Conservation (phyloP, 2,888 invertebrate species). For the Lepidochitona cinerea region DNA sequence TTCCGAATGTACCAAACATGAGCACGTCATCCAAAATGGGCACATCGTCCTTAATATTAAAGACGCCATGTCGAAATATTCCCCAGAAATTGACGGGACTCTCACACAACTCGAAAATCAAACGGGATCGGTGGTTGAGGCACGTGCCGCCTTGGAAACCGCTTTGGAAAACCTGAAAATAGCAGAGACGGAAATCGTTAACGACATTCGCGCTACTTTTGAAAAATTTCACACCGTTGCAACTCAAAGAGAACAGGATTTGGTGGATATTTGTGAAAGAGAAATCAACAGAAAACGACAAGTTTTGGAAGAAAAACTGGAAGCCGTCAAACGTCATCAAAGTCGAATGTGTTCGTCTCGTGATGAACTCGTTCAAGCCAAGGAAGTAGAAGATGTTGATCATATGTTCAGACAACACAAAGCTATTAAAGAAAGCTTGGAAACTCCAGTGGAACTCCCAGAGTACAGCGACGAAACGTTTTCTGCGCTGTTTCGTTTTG, state of each 20-base stretch:
- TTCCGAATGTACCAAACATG: slow-evolving; percentile 61
- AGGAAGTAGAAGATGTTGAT: slow-evolving; percentile 52
- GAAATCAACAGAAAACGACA: slow-evolving; percentile 56
- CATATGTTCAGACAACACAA: slow-evolving; percentile 58
- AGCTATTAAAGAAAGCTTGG: slow-evolving; percentile 46
- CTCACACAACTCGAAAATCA: slow-evolving; percentile 45
- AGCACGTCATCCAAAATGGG: slow-evolving; percentile 57
- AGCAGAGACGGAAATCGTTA: slow-evolving; percentile 54
- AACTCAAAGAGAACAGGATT: slow-evolving; percentile 54
- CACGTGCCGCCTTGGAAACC: slow-evolving; percentile 48
- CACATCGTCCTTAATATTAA: slow-evolving; percentile 60
- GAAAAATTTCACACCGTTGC: slow-evolving; percentile 52
- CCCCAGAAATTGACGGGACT: slow-evolving; percentile 57
- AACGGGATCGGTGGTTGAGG: slow-evolving; percentile 42
- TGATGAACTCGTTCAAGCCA: slow-evolving; percentile 47
- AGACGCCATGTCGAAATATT: slow-evolving; percentile 60
- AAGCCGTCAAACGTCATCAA: slow-evolving; percentile 46
- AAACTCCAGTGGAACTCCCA: slow-evolving; percentile 45
- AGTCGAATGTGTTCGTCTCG: slow-evolving; percentile 43
- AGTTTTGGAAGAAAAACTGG: slow-evolving; percentile 49
- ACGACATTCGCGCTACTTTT: slow-evolving; percentile 55
- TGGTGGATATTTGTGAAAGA: slow-evolving; percentile 53
- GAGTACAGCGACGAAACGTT: slow-evolving; percentile 53
- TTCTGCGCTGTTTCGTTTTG: slow-evolving; percentile 58
- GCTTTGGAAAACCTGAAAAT: slow-evolving; percentile 53